Evolutionary conservation across 2,888 invertebrate genomes (phyloP), one percentile per base, ranked within the genome.

Genomic region (Agriopis leucophaearia): DNA sequence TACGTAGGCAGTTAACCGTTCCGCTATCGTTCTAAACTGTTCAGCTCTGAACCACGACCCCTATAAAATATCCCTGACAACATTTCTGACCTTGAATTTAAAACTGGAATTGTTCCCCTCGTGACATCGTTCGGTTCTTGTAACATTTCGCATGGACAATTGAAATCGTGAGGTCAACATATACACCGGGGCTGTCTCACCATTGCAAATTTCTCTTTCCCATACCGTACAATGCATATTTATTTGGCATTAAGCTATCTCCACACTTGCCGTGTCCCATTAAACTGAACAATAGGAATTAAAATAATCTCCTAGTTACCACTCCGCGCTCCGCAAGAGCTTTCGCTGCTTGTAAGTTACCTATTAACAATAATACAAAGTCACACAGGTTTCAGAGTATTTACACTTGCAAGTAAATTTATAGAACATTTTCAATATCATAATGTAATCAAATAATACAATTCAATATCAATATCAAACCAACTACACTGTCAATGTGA

Each of bases 161-260:
- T 91, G 92, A 90, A 93, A 92, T 90, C 93, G 93, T 93, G 93
- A 93, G 92, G 92, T 92, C 93, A 92, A 82, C 90, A 85, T 87
- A 85, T 87, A 87, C 89, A 86, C 88, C 87, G 85, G 88, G 80
- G 86, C 89, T 85, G 88, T 88, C 88, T 89, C 87, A 84, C 84
- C 82, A 85, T 85, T 87, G 89, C 89, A 87, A 91, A 91, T 92
- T 91, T 92, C 91, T 90, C 90, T 88, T 90, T 90, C 90, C 90
- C 91, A 91, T 89, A 92, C 88, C 83, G 85, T 79, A 81, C 82
- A 81, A 80, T 84, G 87, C 82, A 88, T 88, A 87, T 88, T 88
- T 89, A 84, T 84, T 83, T 83, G 84, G 82, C 81, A 82, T 85
- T 86, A 80, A 83, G 84, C 78, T 79, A 81, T 82, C 82, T 76